Evolutionary conservation across 2,888 invertebrate species (phyloP).

Genomic region (Prosopocoilus inquinatus): DNA sequence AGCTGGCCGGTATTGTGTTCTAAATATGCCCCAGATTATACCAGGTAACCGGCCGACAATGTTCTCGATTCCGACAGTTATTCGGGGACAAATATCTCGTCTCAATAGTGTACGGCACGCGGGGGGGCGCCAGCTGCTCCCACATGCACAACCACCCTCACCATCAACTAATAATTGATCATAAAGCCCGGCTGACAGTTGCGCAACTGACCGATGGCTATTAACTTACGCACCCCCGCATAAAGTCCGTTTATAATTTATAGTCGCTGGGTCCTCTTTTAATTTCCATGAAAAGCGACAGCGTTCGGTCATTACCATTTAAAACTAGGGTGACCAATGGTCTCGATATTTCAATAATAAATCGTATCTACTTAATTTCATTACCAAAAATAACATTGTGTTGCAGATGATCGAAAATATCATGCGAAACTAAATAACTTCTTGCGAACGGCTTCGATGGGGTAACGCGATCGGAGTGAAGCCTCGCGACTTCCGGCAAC

Average conservation of each 20-base stretch:
- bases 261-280: constrained; percentile 6
- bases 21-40: constrained; percentile 42
- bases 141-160: constrained; percentile 3
- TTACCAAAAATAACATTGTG: too few species aligned
- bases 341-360: too few species aligned
- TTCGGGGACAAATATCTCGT: constrained; percentile 8
- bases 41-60: constrained; percentile 26
- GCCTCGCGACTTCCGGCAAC: constrained; percentile 27
- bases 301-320: constrained; percentile 7
- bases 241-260: constrained; percentile 12
- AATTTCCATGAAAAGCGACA: constrained; percentile 11
- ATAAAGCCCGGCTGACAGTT: constrained; percentile 18
- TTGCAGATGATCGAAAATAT: too few species aligned
- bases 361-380: too few species aligned
- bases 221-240: constrained; percentile 12
- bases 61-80: constrained; percentile 18
- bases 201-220: constrained; percentile 21
- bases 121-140: constrained; percentile 9
- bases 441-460: constrained; percentile 39
- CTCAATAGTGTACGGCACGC: background rate
- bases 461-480: constrained; percentile 39
- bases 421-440: constrained; percentile 39
- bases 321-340: background rate
- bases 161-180: constrained; percentile 17
- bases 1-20: constrained; percentile 44